Evolutionary conservation across 2,888 invertebrate genomes (phyloP).

Genomic region (Nemoura dubitans): DNA sequence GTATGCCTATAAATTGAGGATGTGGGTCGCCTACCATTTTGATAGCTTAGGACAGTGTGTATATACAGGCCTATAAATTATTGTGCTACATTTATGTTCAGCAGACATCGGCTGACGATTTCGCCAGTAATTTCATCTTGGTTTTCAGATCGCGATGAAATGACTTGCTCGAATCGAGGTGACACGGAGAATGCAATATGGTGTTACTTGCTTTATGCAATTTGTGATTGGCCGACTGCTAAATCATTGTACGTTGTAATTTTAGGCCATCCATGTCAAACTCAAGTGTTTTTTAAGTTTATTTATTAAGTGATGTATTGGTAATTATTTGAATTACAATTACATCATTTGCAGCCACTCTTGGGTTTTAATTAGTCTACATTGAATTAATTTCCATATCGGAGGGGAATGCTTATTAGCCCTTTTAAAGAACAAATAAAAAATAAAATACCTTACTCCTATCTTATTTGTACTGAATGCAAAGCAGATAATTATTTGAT

Average conservation of each 20-base stretch:
- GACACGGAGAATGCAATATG: background rate
- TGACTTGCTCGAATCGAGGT: constrained; percentile 9
- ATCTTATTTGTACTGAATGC: too few species aligned
- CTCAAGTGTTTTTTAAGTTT: background rate
- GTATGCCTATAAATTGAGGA: background rate
- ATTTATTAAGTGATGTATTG: background rate
- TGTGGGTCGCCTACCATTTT: background rate
- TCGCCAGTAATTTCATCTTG: background rate
- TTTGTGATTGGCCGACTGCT: background rate
- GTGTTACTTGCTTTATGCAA: background rate
- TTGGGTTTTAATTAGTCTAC: background rate
- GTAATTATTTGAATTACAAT: background rate
- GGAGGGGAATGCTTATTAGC: background rate
- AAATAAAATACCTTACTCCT: background rate
- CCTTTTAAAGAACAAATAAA: constrained; percentile 12
- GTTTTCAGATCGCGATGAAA: constrained; percentile 12
- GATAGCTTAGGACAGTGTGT: background rate
- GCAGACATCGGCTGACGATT: background rate
- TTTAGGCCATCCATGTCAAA: background rate
- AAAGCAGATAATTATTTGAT: too few species aligned
- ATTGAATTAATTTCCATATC: background rate
- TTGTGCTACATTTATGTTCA: background rate
- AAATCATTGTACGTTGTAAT: background rate
- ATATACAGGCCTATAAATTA: background rate
- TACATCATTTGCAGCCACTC: constrained; percentile 9